Evolutionary conservation across 2,888 invertebrate species (phyloP), one percentile per base, ranked within the genome.

Genomic region (Eupithecia subfuscata): DNA sequence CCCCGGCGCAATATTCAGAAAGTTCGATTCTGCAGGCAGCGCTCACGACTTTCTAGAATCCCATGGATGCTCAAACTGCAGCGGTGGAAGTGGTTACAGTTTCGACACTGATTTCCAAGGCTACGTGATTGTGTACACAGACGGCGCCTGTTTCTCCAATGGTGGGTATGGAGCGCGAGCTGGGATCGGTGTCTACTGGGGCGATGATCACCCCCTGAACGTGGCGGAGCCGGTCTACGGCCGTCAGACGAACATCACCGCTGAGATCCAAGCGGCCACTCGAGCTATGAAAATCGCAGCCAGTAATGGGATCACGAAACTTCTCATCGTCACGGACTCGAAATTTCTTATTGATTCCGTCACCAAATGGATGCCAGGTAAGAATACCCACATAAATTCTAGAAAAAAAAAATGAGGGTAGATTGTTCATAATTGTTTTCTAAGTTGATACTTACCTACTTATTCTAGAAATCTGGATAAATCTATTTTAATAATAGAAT

Each of bases 171-270:
- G 96, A 77, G 98, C 99, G 0, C 95, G 95, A 86, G 99, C 98
- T 18, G 99, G 99, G 0, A 96, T 98, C 76, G 99, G 99, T 2
- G 98, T 99, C 6, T 99, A 97, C 95, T 99, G 99, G 96, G 97
- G 97, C 5, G 95, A 96, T 48, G 91, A 95, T 77, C 97, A 98
- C 93, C 95, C 96, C 0, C 87, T 97, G 95, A 99, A 99, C 92
- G 91, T 97, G 7, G 97, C 97, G 18, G 96, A 96, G 85, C 97
- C 97, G 2, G 97, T 98, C 0, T 87, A 92, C 6, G 98, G 98
- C 6, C 95, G 97, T 75, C 97, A 97, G 7, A 99, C 99, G 0
- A 99, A 99, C 88, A 99, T 99, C 90, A 97, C 97, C 84, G 99
- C 99, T 12, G 99, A 99, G 94, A 99, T 99, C 78, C 97, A 98